Evolutionary conservation across 1,140 invertebrate species (phyloP), one percentile per base, ranked within the genome.

Genomic region (Hylaeus volcanicus): DNA sequence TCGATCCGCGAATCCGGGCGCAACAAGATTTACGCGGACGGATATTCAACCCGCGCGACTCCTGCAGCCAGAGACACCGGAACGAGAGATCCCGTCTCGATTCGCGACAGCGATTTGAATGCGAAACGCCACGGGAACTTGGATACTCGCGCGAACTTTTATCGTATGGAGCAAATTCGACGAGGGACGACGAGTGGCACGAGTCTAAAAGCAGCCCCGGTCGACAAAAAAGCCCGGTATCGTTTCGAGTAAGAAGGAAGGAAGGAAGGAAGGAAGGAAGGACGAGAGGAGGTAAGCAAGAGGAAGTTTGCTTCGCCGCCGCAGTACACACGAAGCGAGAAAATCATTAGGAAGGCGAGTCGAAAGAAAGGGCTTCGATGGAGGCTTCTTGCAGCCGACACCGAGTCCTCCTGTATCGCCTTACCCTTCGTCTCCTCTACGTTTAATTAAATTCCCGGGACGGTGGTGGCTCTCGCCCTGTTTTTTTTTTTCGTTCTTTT

Each of bases 361-460:
- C 61, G 66, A 83, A 89, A 88, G 85, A 87, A 84, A 14, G 65
- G 75, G 71, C 75, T 79, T 56, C 74, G 84, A 82, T 71, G 72
- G 66, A 72, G 78, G 86, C 84, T 91, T 91, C 88, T 91, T 90
- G 87, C 87, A 79, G 80, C 80, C 79, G 83, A 78, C 78, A 79
- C 80, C 80, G 72, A 76, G 81, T 83, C 86, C 84, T 83, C 83
- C 82, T 90, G 87, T 89, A 90, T 91, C 87, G 85, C 77, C 80
- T 88, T 79, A 68, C 86, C 68, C 74, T 75, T 74, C 43, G 9
- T 74, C 85, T 80, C 83, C 83, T 71, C 83, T 83, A 82, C 71
- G 82, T 91, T 92, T 92, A 92, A 92, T 92, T 92, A 92, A 92
- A 92, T 92, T 91, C 90, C 86, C 84, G 68, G 80, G 86, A 85